Percentiles rank a stretch among this genome's conserved stretches.
phyloP scores from a whole-genome alignment of 2,113 vertebrate species.

The Psittacula cyanocephala region DNA sequence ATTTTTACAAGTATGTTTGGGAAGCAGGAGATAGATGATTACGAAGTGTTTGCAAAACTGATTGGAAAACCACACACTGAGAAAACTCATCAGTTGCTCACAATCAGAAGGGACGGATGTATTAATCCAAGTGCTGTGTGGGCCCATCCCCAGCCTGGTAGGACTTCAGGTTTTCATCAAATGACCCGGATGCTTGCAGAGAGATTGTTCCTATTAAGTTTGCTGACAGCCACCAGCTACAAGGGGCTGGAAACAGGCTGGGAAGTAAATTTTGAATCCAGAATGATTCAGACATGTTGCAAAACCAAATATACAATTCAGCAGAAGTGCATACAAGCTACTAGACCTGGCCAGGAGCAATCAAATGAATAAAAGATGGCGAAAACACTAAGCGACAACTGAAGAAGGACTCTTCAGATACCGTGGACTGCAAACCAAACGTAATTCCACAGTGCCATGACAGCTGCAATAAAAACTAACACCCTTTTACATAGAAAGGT shows the following conservation, averaged over 20 bases:
- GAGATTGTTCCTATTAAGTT: neutral
- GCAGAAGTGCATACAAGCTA: neutral
- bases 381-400: neutral
- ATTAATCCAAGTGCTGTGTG: neutral
- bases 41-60: slow-evolving; percentile 46
- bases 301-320: neutral
- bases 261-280: neutral
- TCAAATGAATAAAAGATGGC: neutral
- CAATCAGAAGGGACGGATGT: neutral
- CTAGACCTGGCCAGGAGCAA: neutral
- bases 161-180: neutral
- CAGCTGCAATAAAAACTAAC: neutral
- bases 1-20: slow-evolving; percentile 27
- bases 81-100: slow-evolving; percentile 29
- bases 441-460: neutral
- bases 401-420: neutral
- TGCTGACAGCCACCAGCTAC: neutral
- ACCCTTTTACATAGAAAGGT: neutral
- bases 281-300: neutral
- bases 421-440: neutral
- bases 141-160: neutral
- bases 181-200: neutral
- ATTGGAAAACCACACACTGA: slow-evolving; percentile 52
- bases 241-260: neutral
- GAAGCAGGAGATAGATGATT: slow-evolving; percentile 57